Evolutionary conservation across 2,888 invertebrate species (phyloP).

Genomic region (Pterostichus niger): DNA sequence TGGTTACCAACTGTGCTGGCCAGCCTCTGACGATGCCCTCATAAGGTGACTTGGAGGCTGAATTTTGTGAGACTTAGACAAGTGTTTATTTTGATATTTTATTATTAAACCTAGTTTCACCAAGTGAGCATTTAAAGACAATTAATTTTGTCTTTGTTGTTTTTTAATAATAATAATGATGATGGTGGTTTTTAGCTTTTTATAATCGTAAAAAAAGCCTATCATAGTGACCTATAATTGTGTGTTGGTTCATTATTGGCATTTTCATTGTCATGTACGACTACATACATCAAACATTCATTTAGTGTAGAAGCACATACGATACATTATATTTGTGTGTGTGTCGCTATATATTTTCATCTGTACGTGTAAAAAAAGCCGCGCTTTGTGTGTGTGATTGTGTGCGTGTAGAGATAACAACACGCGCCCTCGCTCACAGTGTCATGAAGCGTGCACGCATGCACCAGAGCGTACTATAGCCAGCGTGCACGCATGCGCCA

Average conservation of each 20-base stretch:
- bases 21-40: too few species aligned
- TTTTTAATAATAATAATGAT: neutral
- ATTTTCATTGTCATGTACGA: constrained; percentile 44
- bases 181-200: neutral
- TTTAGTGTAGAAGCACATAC: constrained; percentile 21
- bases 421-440: constrained; percentile 19
- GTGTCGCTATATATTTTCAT: constrained; percentile 45
- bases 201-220: neutral
- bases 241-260: constrained; percentile 18
- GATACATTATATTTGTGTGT: constrained; percentile 2
- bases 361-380: constrained; percentile 44
- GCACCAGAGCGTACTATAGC: neutral
- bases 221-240: constrained; percentile 54
- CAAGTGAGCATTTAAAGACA: too few species aligned
- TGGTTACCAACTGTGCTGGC: too few species aligned
- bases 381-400: constrained; percentile 60
- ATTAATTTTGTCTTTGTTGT: too few species aligned
- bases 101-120: too few species aligned
- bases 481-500: constrained; percentile 7
- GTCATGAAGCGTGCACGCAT: neutral
- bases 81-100: too few species aligned
- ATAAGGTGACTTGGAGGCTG: too few species aligned
- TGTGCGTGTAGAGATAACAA: constrained; percentile 63
- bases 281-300: constrained; percentile 46
- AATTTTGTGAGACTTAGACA: too few species aligned